Conservation (phyloP, 1,140 invertebrate genomes). For the Colletes gigas region DNA sequence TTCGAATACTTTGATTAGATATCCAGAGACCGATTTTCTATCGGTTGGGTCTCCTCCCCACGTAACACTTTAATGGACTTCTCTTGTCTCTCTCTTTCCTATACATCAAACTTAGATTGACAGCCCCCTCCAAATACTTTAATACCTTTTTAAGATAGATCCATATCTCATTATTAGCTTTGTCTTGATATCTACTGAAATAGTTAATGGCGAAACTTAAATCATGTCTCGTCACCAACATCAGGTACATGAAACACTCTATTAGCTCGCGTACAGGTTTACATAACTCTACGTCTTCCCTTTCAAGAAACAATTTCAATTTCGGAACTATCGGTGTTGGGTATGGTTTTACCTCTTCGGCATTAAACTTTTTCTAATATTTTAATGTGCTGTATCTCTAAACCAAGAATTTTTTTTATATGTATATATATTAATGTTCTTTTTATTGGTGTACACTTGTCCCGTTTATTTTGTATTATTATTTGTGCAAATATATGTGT, state of each 20-base stretch:
- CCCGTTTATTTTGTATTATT: too few species aligned
- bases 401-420: too few species aligned
- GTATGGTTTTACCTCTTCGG: constrained; percentile 40
- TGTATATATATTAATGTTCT: too few species aligned
- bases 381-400: too few species aligned
- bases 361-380: constrained; percentile 49
- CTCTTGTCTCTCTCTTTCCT: background rate
- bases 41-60: constrained; percentile 10
- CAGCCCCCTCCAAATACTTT: constrained; percentile 13
- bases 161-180: background rate
- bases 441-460: too few species aligned
- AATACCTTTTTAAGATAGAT: constrained; percentile 7
- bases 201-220: constrained; percentile 12
- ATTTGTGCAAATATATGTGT: too few species aligned
- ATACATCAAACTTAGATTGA: background rate
- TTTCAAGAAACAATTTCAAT: background rate
- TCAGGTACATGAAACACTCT: background rate
- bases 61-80: constrained; percentile 1
- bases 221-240: background rate
- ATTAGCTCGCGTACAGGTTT: background rate
- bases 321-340: constrained; percentile 41
- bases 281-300: background rate
- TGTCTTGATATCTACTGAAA: constrained; percentile 29
- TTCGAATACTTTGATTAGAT: constrained; percentile 43
- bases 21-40: constrained; percentile 49